These are phyloP conservation scores for Tenebrosternarchus preto DNA, from an alignment of 2,113 vertebrate genomes.

Conservation along the genomic window DNA sequence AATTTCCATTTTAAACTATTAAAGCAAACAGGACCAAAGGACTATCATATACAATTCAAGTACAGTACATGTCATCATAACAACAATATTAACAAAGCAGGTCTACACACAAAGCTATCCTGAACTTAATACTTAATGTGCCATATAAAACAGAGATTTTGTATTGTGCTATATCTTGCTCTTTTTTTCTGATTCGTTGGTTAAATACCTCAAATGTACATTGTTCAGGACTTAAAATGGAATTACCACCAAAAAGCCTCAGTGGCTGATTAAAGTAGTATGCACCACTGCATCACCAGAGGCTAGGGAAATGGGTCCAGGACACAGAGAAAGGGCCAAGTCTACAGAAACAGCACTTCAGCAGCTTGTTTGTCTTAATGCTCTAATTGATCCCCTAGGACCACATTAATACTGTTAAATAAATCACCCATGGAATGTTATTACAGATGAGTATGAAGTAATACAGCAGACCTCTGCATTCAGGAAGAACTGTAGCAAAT, in stretches of 20 bases:
- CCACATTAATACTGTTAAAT: slow-evolving; percentile 33
- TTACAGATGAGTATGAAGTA: not conserved
- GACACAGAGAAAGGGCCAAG: slow-evolving; percentile 36
- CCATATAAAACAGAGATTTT: not conserved
- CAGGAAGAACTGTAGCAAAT: not conserved
- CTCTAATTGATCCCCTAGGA: slow-evolving; percentile 49
- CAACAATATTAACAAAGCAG: not conserved
- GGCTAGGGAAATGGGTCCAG: slow-evolving; percentile 8
- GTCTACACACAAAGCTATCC: not conserved
- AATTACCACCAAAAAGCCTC: not conserved
- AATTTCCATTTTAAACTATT: not conserved
- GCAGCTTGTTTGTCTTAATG: slow-evolving; percentile 42
- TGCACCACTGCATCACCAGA: not conserved
- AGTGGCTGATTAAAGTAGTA: slow-evolving; percentile 32
- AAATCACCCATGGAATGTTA: slow-evolving; percentile 24
- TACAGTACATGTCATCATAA: not conserved
- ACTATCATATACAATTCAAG: too few relatives aligned
- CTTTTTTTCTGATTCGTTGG: not conserved
- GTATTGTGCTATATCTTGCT: not conserved
- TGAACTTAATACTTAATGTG: slow-evolving; percentile 5
- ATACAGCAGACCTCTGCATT: not conserved
- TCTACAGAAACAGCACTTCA: slow-evolving; percentile 39
- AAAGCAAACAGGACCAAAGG: not conserved
- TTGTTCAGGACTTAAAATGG: not conserved
- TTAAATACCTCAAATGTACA: not conserved